Conservation (phyloP, 1,140 invertebrate species). For the Drosophila sp. region DNA sequence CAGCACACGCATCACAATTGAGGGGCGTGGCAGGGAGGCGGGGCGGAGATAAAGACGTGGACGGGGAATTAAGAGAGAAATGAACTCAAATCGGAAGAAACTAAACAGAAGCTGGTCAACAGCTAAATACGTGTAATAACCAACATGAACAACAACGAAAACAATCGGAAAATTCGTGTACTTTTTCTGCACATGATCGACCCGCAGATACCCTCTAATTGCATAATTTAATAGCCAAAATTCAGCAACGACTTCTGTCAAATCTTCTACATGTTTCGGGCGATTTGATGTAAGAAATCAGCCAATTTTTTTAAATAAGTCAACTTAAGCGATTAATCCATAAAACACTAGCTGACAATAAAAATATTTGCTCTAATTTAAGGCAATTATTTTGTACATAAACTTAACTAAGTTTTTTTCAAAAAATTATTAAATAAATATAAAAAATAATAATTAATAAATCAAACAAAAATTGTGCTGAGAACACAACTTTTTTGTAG, state of each 20-base stretch:
- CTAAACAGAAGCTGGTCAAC: conserved; percentile 25
- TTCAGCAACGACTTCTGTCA: neutral
- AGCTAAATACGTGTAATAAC: conserved; percentile 38
- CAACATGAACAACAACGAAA: conserved; percentile 32
- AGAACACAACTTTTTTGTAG: too few species aligned
- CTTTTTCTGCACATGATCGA: neutral
- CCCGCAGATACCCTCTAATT: conserved; percentile 5
- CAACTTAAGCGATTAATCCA: too few species aligned
- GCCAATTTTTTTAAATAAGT: too few species aligned
- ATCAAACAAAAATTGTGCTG: too few species aligned
- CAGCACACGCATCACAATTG: conserved; percentile 59
- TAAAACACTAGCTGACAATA: too few species aligned
- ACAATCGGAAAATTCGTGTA: conserved; percentile 34
- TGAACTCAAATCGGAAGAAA: conserved; percentile 10
- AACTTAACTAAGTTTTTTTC: too few species aligned
- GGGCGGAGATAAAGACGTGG: too few species aligned
- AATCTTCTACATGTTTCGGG: neutral
- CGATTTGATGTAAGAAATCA: too few species aligned
- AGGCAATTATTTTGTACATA: too few species aligned
- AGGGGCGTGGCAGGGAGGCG: conserved; percentile 13
- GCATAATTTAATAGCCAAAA: neutral
- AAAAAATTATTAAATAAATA: too few species aligned
- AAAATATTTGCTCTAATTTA: too few species aligned
- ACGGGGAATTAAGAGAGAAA: neutral
- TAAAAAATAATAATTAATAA: too few species aligned